Evolutionary conservation across 2,888 invertebrate genomes (phyloP).

Genomic region (Mimumesa dahlbomi): DNA sequence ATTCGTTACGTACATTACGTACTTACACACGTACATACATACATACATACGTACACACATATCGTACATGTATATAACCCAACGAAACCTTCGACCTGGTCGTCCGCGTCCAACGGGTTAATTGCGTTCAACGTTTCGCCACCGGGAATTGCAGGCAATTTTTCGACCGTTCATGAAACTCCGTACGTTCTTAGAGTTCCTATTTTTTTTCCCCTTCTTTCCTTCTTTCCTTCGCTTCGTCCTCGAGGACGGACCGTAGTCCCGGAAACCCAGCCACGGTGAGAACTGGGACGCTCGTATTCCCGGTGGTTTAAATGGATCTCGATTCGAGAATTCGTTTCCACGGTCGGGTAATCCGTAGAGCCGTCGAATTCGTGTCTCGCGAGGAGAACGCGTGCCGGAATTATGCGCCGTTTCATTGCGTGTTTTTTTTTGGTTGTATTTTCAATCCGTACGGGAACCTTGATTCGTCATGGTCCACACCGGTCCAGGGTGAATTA

Average conservation of each 20-base stretch:
- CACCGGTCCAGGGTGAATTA: not conserved
- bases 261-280: constrained; percentile 26
- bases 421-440: too few relatives aligned
- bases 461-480: constrained; percentile 2
- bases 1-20: constrained; percentile 16
- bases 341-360: constrained; percentile 25
- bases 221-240: not conserved
- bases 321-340: constrained; percentile 29
- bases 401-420: constrained; percentile 11
- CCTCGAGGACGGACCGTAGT: constrained; percentile 1
- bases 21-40: too few relatives aligned
- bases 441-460: not conserved
- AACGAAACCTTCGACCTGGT: not conserved
- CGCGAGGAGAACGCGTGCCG: not conserved
- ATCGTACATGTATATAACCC: constrained; percentile 1
- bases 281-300: constrained; percentile 30
- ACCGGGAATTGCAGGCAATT: constrained; percentile 39
- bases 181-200: not conserved
- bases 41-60: too few relatives aligned
- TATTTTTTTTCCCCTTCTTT: not conserved
- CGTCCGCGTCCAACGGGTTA: constrained; percentile 34
- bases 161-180: constrained; percentile 36
- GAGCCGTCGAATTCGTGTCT: constrained; percentile 18
- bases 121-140: constrained; percentile 44
- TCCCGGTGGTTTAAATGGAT: constrained; percentile 25